phyloP scores from a whole-genome alignment of 2,797 vertebrate genomes.

The Prionace glauca region DNA sequence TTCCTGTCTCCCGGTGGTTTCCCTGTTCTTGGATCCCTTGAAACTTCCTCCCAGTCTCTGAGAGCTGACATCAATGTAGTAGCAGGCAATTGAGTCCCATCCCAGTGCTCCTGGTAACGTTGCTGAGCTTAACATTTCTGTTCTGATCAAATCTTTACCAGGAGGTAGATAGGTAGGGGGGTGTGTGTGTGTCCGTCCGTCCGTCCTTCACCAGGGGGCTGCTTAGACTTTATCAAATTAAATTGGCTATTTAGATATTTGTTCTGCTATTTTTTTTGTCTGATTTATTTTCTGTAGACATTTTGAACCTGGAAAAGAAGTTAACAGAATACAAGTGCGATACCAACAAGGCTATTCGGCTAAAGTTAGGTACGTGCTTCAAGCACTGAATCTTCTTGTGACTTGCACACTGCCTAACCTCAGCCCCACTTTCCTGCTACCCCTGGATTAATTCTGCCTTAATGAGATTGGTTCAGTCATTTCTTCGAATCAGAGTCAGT shows the following conservation, averaged over 20 bases:
- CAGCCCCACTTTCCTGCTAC: too few relatives aligned
- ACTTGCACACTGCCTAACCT: background rate
- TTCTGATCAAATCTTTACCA: background rate
- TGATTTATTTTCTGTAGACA: slow-evolving; percentile 7
- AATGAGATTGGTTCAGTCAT: background rate
- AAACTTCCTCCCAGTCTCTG: background rate
- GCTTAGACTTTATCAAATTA: background rate
- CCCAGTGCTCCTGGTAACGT: background rate
- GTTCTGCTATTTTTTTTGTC: background rate
- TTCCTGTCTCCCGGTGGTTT: background rate
- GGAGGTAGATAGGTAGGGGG: background rate
- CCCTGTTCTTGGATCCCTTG: background rate
- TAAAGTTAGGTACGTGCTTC: slow-evolving; percentile 77
- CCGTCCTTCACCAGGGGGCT: too few relatives aligned
- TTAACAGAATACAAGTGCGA: slow-evolving; percentile 95
- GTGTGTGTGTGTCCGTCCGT: background rate
- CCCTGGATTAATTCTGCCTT: too few relatives aligned
- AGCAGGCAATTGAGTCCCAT: background rate
- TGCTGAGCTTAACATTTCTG: background rate
- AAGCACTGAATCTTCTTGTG: background rate
- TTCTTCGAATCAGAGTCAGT: background rate
- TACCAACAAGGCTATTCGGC: slow-evolving; percentile 89
- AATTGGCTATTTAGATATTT: background rate
- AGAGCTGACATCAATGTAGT: background rate
- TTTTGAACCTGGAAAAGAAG: slow-evolving; percentile 79